These are phyloP conservation scores for Tipula unca DNA, from an alignment of 2,888 invertebrate species.

Conservation along the genomic window DNA sequence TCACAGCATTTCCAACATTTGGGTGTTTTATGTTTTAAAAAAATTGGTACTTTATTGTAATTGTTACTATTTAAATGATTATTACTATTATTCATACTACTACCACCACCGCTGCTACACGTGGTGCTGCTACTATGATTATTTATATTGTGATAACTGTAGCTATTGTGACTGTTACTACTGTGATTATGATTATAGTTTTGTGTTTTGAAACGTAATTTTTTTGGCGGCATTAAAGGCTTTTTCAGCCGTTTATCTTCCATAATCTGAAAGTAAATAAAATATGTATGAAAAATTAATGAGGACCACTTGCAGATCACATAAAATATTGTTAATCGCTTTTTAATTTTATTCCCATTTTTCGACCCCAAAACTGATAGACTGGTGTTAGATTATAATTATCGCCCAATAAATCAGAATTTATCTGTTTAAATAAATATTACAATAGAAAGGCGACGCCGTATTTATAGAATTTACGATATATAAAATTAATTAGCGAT, in stretches of 20 bases:
- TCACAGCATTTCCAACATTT: constrained; percentile 51
- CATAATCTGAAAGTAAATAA: constrained; percentile 40
- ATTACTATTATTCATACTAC: not conserved
- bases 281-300: constrained; percentile 26
- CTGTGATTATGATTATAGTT: constrained; percentile 8
- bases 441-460: not conserved
- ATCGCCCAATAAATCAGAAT: not conserved
- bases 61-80: constrained; percentile 9
- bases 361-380: not conserved
- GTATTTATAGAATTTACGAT: not conserved
- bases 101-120: not conserved
- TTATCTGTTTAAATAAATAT: not conserved
- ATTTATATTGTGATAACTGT: constrained; percentile 15
- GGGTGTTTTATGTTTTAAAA: constrained; percentile 41
- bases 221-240: constrained; percentile 63
- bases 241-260: constrained; percentile 62
- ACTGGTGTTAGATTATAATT: not conserved
- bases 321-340: constrained; percentile 16
- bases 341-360: not conserved
- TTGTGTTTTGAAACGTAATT: constrained; percentile 1
- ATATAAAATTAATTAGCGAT: not conserved
- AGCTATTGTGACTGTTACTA: not conserved
- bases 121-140: not conserved
- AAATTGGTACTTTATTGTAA: constrained; percentile 39
- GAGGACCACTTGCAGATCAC: too few relatives aligned